Conservation (phyloP, 2,888 invertebrate genomes). For the Dryococelus australis region DNA sequence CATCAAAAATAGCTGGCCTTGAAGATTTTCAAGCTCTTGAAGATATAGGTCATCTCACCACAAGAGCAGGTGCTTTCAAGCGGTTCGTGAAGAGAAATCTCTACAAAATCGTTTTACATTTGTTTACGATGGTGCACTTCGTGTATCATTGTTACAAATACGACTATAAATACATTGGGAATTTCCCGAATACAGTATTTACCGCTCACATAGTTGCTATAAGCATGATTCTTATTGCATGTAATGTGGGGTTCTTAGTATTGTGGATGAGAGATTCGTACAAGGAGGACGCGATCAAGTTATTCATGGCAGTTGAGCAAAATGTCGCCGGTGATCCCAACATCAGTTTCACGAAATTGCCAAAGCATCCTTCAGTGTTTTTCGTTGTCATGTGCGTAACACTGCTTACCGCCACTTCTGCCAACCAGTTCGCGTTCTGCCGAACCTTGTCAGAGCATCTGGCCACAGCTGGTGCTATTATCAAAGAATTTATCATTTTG, state of each 20-base stretch:
- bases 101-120: not conserved
- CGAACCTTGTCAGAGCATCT: not conserved
- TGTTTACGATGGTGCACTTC: not conserved
- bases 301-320: not conserved
- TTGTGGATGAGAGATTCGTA: not conserved
- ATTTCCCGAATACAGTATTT: not conserved
- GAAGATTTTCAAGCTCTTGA: not conserved
- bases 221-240: not conserved
- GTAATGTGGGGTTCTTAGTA: not conserved
- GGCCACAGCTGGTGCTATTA: not conserved
- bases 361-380: not conserved
- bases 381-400: not conserved
- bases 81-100: not conserved
- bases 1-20: not conserved
- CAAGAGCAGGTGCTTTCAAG: not conserved
- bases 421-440: not conserved
- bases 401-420: not conserved
- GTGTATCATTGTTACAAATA: not conserved
- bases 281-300: not conserved
- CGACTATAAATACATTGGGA: not conserved
- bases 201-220: not conserved
- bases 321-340: not conserved
- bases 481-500: not conserved
- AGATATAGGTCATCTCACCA: not conserved
- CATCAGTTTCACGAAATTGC: not conserved